Evolutionary conservation across 2,888 invertebrate genomes (phyloP).

Genomic region (Oligia strigilis): DNA sequence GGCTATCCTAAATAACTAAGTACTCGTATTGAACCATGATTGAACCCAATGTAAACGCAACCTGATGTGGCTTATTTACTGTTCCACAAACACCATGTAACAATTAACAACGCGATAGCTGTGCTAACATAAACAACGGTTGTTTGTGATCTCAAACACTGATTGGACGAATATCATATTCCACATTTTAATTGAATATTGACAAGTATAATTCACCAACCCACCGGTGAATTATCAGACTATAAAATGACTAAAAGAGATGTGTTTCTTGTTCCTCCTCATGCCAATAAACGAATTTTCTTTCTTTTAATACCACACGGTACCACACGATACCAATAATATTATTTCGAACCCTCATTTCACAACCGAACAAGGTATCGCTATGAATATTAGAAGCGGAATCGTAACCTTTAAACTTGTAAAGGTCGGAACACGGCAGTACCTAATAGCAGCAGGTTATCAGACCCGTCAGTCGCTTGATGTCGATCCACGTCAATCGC

Average conservation of each 20-base stretch:
- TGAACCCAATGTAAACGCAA: not conserved
- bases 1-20: constrained; percentile 5
- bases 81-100: constrained; percentile 43
- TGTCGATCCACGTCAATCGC: constrained; percentile 2
- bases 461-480: constrained; percentile 5
- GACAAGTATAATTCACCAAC: too few relatives aligned
- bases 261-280: too few relatives aligned
- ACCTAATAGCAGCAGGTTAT: constrained; percentile 15
- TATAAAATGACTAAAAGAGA: too few relatives aligned
- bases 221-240: too few relatives aligned
- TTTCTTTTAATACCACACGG: too few relatives aligned
- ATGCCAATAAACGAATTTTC: too few relatives aligned
- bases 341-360: not conserved
- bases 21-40: not conserved
- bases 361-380: too few relatives aligned
- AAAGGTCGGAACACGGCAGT: not conserved
- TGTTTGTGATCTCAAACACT: constrained; percentile 35
- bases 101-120: constrained; percentile 42
- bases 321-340: not conserved
- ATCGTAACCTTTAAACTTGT: not conserved
- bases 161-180: constrained; percentile 26
- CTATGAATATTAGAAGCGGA: not conserved
- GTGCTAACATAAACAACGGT: constrained; percentile 33
- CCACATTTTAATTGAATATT: not conserved
- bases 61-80: constrained; percentile 26